A percentile compares a stretch with the other conserved stretches of the same genome.
phyloP scores from a whole-genome alignment of 1,140 invertebrate genomes.

The Ceratina calcarata region DNA sequence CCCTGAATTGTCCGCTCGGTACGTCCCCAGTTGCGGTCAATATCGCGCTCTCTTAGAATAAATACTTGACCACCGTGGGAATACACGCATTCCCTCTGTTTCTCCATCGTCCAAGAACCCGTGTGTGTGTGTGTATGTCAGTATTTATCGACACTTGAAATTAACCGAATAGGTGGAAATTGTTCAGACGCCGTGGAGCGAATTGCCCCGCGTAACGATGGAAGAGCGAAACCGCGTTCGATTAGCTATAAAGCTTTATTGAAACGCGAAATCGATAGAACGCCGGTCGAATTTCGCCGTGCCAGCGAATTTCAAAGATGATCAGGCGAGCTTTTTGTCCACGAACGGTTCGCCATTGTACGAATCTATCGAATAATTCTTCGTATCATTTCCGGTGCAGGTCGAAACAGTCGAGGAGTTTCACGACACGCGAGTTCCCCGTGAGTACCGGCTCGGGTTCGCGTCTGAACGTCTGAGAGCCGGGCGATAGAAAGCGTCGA shows the following conservation, averaged over 20 bases:
- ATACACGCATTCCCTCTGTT: conserved; percentile 62
- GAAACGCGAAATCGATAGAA: not conserved
- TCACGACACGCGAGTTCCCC: too few species aligned
- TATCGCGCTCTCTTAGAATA: conserved; percentile 74
- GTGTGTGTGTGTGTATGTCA: not conserved
- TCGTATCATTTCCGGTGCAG: too few species aligned
- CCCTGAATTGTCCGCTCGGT: conserved; percentile 54
- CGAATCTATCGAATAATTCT: too few species aligned
- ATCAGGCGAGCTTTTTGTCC: too few species aligned
- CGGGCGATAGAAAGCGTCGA: not conserved
- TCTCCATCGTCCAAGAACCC: conserved; percentile 30
- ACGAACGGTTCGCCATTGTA: too few species aligned
- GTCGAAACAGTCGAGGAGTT: not conserved
- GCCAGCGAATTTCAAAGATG: not conserved
- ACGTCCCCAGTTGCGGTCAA: conserved; percentile 75
- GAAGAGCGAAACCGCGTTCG: not conserved
- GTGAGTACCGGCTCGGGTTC: too few species aligned
- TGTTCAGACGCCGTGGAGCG: too few species aligned
- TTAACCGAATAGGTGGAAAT: not conserved
- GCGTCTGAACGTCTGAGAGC: not conserved
- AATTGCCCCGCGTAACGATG: not conserved
- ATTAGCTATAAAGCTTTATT: not conserved
- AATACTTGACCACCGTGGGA: conserved; percentile 77
- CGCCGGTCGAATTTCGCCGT: not conserved
- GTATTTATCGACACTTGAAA: not conserved